These are phyloP conservation scores for Eupithecia insigniata DNA, from an alignment of 2,888 invertebrate species.

Conservation along the genomic window DNA sequence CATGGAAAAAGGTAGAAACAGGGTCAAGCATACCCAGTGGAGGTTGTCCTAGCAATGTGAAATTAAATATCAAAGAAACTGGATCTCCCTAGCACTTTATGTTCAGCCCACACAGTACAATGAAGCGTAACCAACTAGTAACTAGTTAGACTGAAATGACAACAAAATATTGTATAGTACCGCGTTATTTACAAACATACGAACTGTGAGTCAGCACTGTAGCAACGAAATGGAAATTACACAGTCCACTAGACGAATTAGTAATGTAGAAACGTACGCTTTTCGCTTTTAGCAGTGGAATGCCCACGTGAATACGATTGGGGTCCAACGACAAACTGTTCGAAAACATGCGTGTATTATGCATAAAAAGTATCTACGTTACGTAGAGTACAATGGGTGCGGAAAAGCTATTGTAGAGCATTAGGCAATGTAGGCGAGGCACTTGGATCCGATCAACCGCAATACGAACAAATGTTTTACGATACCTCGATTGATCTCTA, in stretches of 20 bases:
- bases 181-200: conserved; percentile 9
- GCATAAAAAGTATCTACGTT: conserved; percentile 17
- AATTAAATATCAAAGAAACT: conserved; percentile 1
- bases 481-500: conserved; percentile 54
- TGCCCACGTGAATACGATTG: conserved; percentile 20
- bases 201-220: conserved; percentile 6
- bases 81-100: neutral
- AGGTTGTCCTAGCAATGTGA: neutral
- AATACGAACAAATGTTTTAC: conserved; percentile 30
- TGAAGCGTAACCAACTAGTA: neutral
- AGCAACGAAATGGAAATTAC: conserved; percentile 15
- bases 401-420: conserved; percentile 35
- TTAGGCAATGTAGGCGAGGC: conserved; percentile 41
- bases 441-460: conserved; percentile 26
- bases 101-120: neutral
- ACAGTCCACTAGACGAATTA: conserved; percentile 6
- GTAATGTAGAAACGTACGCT: conserved; percentile 11
- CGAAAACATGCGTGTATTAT: conserved; percentile 31
- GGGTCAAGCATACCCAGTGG: neutral
- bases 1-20: neutral
- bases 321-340: conserved; percentile 27
- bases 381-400: conserved; percentile 24
- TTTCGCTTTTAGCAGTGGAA: conserved; percentile 18
- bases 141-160: conserved; percentile 7
- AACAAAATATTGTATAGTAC: conserved; percentile 9